These are phyloP conservation scores for Patella caerulea DNA, from an alignment of 2,888 invertebrate genomes.

Conservation along the genomic window DNA sequence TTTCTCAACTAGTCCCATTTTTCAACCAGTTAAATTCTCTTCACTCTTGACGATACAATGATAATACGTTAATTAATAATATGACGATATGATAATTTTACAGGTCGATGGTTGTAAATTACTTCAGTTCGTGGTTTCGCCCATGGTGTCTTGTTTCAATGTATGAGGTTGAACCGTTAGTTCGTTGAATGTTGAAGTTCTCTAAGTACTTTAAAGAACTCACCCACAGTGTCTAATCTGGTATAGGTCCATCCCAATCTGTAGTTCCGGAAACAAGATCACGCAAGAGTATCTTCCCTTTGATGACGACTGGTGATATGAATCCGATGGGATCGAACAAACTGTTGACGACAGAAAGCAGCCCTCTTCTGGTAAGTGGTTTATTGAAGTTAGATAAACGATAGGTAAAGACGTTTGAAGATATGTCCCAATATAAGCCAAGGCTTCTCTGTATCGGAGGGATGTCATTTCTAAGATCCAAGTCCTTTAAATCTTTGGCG, in stretches of 20 bases:
- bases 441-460: slow-evolving; percentile 22
- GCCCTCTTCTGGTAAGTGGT: slow-evolving; percentile 26
- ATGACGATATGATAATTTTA: too few species aligned
- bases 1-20: too few species aligned
- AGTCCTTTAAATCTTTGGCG: slow-evolving; percentile 16
- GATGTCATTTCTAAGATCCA: slow-evolving; percentile 14
- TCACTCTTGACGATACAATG: too few species aligned
- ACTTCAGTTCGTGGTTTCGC: too few species aligned
- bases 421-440: slow-evolving; percentile 22
- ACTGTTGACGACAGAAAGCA: slow-evolving; percentile 29
- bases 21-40: too few species aligned
- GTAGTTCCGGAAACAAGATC: slow-evolving; percentile 13
- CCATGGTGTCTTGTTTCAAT: background rate
- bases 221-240: slow-evolving; percentile 26
- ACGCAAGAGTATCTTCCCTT: slow-evolving; percentile 26
- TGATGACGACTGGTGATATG: slow-evolving; percentile 23
- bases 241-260: slow-evolving; percentile 28
- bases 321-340: slow-evolving; percentile 31
- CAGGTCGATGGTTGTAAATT: too few species aligned
- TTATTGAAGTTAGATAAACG: slow-evolving; percentile 6
- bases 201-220: slow-evolving; percentile 17
- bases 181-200: slow-evolving; percentile 20
- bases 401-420: slow-evolving; percentile 15
- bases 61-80: too few species aligned
- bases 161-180: background rate